Evolutionary conservation across 2,888 invertebrate species (phyloP), one percentile per base, ranked within the genome.

Genomic region (Sepioteuthis lessoniana): DNA sequence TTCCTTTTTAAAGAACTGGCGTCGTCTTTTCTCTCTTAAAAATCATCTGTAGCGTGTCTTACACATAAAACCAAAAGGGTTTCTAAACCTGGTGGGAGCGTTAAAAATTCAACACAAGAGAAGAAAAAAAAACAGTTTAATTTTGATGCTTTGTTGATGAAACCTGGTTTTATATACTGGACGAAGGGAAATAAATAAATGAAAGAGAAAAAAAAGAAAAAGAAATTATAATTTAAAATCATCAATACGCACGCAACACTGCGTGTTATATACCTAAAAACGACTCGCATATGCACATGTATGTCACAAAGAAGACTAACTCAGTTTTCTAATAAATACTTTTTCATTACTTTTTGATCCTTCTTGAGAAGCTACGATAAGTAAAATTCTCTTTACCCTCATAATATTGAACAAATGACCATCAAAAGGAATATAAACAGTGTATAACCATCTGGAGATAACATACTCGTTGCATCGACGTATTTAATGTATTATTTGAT

Each of bases 211-310:
- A 76, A 35, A 76, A 76, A 76, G 4, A 76, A 76, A 35, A 16
- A 10, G 16, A 76, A 35, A n/a, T n/a, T 76, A 76, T n/a, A 76
- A 76, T 13, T 35, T 16, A 76, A 76, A n/a, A 25, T 25, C 10
- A 47, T 47, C 7, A 55, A 55, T 55, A 55, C 55, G 25, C n/a
- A 76, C 76, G 76, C 76, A 76, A n/a, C n/a, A n/a, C n/a, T 76
- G 76, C n/a, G 76, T 76, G 76, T 76, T 76, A n/a, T n/a, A 76
- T 5, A 42, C 28, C 55, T 2, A 25, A 5, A 76, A 76, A 76
- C 35, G n/a, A 76, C 76, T n/a, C 76, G 76, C 76, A 76, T 76
- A 76, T 76, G 76, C 76, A 76, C 76, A 76, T 76, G 76, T 76
- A 76, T 21, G 0, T 50, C 21, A 55, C 25, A 25, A 55, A 55